These are phyloP conservation scores for Cryptomyrus ogoouensis DNA, from an alignment of 2,113 vertebrate species.

Conservation along the genomic window DNA sequence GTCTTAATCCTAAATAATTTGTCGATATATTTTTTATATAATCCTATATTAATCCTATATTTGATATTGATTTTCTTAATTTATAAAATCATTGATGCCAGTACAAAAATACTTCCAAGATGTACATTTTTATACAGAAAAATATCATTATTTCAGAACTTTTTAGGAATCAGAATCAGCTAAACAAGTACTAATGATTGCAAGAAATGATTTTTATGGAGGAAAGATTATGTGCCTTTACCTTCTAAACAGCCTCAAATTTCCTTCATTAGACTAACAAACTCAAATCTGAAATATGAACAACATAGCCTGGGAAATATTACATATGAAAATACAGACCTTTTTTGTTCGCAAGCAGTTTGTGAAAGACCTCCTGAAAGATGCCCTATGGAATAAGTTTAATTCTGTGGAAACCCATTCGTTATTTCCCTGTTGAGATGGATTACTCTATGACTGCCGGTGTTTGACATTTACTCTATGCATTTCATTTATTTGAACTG, in stretches of 20 bases:
- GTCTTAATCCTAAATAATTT: neutral
- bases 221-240: neutral
- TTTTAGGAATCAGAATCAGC: neutral
- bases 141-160: neutral
- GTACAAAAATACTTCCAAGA: neutral
- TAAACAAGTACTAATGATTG: neutral
- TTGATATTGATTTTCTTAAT: neutral
- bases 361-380: neutral
- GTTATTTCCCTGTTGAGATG: constrained; percentile 63
- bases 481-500: constrained; percentile 72
- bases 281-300: neutral
- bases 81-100: neutral
- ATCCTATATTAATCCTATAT: neutral
- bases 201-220: neutral
- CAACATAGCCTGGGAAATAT: neutral
- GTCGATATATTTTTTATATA: neutral
- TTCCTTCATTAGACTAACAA: neutral
- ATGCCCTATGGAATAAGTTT: constrained; percentile 30
- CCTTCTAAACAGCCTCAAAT: neutral
- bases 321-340: neutral
- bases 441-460: constrained; percentile 55
- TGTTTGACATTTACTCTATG: constrained; percentile 72
- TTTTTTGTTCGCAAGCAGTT: neutral
- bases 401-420: constrained; percentile 59
- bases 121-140: neutral